Evolutionary conservation across 1,140 invertebrate genomes (phyloP).

Genomic region (Cephus cinctus): DNA sequence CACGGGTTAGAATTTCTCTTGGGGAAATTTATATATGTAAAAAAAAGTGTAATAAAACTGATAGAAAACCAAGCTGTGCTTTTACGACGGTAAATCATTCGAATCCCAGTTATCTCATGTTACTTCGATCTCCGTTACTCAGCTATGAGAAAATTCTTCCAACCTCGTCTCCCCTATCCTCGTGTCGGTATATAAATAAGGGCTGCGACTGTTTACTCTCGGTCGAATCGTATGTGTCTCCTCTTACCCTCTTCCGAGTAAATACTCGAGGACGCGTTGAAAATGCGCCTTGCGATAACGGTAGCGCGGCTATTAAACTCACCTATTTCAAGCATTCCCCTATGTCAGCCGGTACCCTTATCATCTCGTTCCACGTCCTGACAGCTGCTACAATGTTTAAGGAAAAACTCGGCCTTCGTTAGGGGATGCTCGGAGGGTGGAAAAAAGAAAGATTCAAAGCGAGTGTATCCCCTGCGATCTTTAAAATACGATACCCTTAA

Average conservation of each 20-base stretch:
- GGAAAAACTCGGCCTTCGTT: background rate
- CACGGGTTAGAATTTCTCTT: too few species aligned
- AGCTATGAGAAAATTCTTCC: too few species aligned
- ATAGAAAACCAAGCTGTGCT: too few species aligned
- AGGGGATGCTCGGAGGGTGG: background rate
- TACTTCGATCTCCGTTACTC: too few species aligned
- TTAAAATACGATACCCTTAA: too few species aligned
- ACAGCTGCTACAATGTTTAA: conserved; percentile 1
- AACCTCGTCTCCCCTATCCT: background rate
- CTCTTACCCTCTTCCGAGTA: background rate
- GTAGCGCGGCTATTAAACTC: background rate
- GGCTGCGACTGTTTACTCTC: too few species aligned
- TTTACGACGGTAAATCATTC: too few species aligned
- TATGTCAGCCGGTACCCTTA: background rate
- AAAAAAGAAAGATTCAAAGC: background rate
- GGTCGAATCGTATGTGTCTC: background rate
- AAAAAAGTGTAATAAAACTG: too few species aligned
- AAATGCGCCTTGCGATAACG: background rate
- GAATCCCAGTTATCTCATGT: too few species aligned
- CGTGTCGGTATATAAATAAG: too few species aligned
- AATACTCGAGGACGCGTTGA: background rate
- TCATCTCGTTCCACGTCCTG: background rate
- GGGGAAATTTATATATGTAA: too few species aligned
- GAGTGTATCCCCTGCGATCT: too few species aligned
- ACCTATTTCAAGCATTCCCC: background rate